Base-by-base conservation (phyloP, 2,113 vertebrate species). In the Pseudorectes ferrugineus region DNA sequence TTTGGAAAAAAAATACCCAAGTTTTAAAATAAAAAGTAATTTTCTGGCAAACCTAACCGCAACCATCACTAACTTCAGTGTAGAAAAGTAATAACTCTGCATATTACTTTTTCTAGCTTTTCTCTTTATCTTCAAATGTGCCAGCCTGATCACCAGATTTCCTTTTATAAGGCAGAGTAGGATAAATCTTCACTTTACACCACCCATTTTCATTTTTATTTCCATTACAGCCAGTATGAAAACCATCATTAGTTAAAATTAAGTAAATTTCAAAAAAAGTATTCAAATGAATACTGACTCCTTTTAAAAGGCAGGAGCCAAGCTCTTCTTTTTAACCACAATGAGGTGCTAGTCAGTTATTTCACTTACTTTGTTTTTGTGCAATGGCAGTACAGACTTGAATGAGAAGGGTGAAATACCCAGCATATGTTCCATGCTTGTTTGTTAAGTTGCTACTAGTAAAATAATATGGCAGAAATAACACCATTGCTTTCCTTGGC, bases 261-360 rank as follows among this genome's bases (percentile, higher is more conserved):
- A 63, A 33, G 17, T 36, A 33, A 42, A 24, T 51, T 81, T 76
- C 65, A 3, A 65, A 38, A 38, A 67, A 59, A 25, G 6, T 52
- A 55, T 86, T 67, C 31, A 67, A 19, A 65, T 55, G 4, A 74
- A 43, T 71, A 59, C 6, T 6, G 11, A 38, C 3, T 29, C 28
- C 5, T 81, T 67, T 48, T 57, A 31, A 54, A 35, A 71, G 42
- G 3, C 54, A 79, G 57, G 42, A 14, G 7, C 5, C 28, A 61
- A 85, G 15, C 19, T 79, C 26, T 36, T 52, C 26, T 71, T 36
- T 87, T 76, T 58, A 89, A 20, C 84, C 48, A 89, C 66, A 85
- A 61, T 36, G 61, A 94, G 62, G 68, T 92, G 76, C 59, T 81
- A 63, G 88, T 96, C 61, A 85, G 67, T 91, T 94, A 72, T 76